These are phyloP conservation scores for Catamblyrhynchus diadema DNA, from an alignment of 2,797 vertebrate species.

Conservation along the genomic window DNA sequence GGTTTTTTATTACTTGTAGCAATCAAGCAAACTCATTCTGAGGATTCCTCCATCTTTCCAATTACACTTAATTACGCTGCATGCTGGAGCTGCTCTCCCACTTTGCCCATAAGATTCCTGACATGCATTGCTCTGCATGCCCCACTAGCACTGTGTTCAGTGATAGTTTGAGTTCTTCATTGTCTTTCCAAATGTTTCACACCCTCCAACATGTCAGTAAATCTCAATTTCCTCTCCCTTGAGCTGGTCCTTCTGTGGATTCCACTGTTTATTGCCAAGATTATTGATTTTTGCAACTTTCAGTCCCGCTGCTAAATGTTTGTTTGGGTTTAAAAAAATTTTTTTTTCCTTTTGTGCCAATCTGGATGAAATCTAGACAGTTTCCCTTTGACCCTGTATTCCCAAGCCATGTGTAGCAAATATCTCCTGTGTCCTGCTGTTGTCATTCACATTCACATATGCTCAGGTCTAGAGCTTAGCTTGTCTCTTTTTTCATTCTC, in stretches of 20 bases:
- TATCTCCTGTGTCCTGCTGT: not conserved
- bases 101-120: not conserved
- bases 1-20: not conserved
- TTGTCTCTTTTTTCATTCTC: not conserved
- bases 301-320: not conserved
- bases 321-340: not conserved
- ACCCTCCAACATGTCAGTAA: not conserved
- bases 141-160: not conserved
- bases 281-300: not conserved
- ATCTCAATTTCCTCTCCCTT: not conserved
- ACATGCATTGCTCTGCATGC: not conserved
- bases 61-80: slow-evolving; percentile 24
- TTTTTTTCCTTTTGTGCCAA: not conserved
- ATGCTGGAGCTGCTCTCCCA: slow-evolving; percentile 9
- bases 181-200: not conserved
- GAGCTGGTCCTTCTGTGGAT: not conserved
- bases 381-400: not conserved
- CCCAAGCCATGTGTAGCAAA: not conserved
- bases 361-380: not conserved
- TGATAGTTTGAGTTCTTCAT: not conserved
- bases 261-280: not conserved
- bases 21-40: not conserved
- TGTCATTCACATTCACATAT: not conserved
- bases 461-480: not conserved
- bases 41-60: slow-evolving; percentile 37